phyloP scores from a whole-genome alignment of 35 echinoderm and acorn worm species.

The Lytechinus variegatus region DNA sequence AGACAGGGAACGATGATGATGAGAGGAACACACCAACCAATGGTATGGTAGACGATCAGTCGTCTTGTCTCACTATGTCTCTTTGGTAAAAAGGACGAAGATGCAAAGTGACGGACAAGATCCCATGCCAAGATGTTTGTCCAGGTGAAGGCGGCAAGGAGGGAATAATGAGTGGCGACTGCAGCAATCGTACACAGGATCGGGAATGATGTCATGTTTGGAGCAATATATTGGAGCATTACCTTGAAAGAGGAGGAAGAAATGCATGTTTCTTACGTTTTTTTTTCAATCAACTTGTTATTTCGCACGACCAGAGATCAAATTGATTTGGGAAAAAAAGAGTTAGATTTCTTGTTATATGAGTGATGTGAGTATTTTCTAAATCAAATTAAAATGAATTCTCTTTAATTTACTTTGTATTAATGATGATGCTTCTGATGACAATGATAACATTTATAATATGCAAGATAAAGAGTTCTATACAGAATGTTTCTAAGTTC shows the following conservation, averaged over 20 bases:
- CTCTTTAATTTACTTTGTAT: too few relatives aligned
- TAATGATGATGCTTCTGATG: too few relatives aligned
- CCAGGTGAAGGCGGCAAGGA: slow-evolving; percentile 35
- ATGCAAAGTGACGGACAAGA: neutral
- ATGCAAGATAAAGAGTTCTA: too few relatives aligned
- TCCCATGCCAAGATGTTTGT: slow-evolving; percentile 34
- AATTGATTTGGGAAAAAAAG: too few relatives aligned
- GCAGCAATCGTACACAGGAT: neutral
- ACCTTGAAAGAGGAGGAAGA: neutral
- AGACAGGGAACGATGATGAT: neutral
- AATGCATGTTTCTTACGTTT: too few relatives aligned
- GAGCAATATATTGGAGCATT: neutral
- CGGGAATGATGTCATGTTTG: neutral
- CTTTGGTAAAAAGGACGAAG: neutral
- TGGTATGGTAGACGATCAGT: neutral
- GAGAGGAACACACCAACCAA: slow-evolving; percentile 20
- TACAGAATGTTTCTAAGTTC: too few relatives aligned
- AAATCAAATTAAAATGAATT: too few relatives aligned
- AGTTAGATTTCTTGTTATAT: too few relatives aligned
- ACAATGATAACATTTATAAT: too few relatives aligned
- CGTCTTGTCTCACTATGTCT: neutral
- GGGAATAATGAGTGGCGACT: neutral
- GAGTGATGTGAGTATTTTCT: too few relatives aligned
- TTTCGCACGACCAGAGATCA: too few relatives aligned
- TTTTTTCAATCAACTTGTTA: too few relatives aligned